Evolutionary conservation across 2,797 vertebrate genomes (phyloP).

Genomic region (Nothura maculosa): DNA sequence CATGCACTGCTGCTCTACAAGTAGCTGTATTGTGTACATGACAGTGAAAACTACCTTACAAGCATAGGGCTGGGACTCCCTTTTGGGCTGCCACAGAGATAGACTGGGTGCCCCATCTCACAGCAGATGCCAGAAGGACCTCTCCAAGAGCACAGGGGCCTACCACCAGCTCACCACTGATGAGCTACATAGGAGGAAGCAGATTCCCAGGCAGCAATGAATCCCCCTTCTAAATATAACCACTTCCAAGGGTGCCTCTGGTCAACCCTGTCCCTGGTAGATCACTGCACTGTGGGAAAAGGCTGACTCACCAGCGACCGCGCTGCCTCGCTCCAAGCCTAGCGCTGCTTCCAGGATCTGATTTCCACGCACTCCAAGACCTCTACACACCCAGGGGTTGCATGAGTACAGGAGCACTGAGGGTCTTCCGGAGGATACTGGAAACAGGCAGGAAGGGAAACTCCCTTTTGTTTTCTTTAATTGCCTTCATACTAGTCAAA

Average conservation of each 20-base stretch:
- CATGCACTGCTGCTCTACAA: fast-evolving
- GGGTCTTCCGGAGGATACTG: neutral
- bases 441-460: neutral
- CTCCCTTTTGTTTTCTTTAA: neutral
- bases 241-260: neutral
- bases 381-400: neutral
- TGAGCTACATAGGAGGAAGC: neutral
- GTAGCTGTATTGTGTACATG: fast-evolving
- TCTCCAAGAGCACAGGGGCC: neutral
- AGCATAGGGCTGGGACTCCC: neutral
- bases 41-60: neutral
- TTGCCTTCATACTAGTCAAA: fast-evolving
- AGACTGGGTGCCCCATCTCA: no score
- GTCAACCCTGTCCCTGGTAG: neutral
- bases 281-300: neutral
- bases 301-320: neutral
- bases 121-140: neutral
- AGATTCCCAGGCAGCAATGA: neutral
- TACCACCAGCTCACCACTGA: neutral
- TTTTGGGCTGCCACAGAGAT: fast-evolving
- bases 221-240: fast-evolving
- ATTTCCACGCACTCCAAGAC: fast-evolving
- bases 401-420: fast-evolving
- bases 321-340: neutral
- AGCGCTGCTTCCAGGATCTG: fast-evolving